These are phyloP conservation scores for Syngnathus acus DNA, from an alignment of 2,797 vertebrate genomes.

Conservation along the genomic window DNA sequence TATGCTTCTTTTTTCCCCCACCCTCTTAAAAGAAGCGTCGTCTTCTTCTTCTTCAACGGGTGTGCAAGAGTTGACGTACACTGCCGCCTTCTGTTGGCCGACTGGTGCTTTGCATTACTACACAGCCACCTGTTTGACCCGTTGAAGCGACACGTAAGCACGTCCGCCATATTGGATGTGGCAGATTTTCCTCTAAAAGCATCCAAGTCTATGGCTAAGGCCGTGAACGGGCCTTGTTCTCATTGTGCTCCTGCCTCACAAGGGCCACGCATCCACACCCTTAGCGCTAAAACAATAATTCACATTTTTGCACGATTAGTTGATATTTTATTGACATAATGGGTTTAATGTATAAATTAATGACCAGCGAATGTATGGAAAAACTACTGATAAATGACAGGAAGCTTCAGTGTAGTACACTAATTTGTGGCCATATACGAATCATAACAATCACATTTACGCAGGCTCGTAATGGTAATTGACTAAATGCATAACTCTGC, in stretches of 20 bases:
- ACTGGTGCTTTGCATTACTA: not conserved
- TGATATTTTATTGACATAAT: not conserved
- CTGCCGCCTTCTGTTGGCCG: conserved; percentile 21
- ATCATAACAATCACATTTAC: not conserved
- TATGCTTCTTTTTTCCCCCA: conserved; percentile 20
- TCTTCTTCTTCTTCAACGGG: conserved; percentile 49
- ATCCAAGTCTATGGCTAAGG: too few species aligned
- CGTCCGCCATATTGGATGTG: not conserved
- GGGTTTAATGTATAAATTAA: not conserved
- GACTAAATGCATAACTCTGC: not conserved
- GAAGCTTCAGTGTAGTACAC: not conserved
- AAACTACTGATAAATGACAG: not conserved
- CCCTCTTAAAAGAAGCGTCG: conserved; percentile 11
- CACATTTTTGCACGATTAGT: not conserved
- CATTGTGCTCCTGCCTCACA: too few species aligned
- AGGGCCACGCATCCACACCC: too few species aligned
- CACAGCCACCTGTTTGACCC: not conserved
- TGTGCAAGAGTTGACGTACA: not conserved
- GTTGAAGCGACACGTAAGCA: not conserved
- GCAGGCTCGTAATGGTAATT: not conserved
- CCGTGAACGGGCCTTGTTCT: too few species aligned
- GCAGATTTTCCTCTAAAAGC: too few species aligned
- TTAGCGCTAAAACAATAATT: not conserved
- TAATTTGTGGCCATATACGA: not conserved
- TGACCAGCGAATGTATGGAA: not conserved